A percentile compares a stretch with the other conserved stretches of the same genome.
These are phyloP conservation scores for Austrolebias charrua DNA, from an alignment of 2,797 vertebrate species.

Conservation along the genomic window DNA sequence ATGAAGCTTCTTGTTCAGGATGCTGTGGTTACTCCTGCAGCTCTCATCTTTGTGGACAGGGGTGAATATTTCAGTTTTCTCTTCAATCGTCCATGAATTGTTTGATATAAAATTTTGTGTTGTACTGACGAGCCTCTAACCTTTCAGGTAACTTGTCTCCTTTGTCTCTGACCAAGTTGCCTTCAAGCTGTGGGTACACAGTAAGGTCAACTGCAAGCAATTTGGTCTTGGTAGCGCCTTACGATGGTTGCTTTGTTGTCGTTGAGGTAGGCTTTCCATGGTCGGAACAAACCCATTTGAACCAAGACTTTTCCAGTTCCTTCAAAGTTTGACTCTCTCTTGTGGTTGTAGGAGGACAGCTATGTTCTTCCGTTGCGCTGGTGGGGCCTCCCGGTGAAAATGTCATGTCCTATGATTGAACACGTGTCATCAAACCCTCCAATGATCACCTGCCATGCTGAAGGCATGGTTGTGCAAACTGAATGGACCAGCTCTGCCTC, in stretches of 20 bases:
- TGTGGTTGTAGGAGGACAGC: slow-evolving; percentile 60
- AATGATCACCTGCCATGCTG: slow-evolving; percentile 70
- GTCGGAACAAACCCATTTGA: no score
- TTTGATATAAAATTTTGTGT: background rate
- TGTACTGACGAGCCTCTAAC: background rate
- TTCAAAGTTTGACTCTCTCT: no score
- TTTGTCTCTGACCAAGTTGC: slow-evolving; percentile 72
- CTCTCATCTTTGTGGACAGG: slow-evolving; percentile 71
- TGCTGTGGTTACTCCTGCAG: slow-evolving; percentile 32
- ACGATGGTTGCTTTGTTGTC: slow-evolving; percentile 75
- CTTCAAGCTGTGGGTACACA: slow-evolving; percentile 74
- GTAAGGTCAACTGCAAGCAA: slow-evolving; percentile 50
- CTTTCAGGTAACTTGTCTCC: slow-evolving; percentile 52
- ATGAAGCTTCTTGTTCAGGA: slow-evolving; percentile 73
- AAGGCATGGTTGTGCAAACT: slow-evolving; percentile 74
- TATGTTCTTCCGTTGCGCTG: slow-evolving; percentile 74
- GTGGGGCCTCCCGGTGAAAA: slow-evolving; percentile 70
- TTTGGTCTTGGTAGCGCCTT: slow-evolving; percentile 68
- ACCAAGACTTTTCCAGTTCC: no score
- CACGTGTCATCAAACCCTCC: slow-evolving; percentile 52
- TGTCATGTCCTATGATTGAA: slow-evolving; percentile 70
- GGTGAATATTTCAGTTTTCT: slow-evolving; percentile 44
- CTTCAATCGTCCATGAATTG: background rate
- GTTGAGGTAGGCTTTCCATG: slow-evolving; percentile 59
- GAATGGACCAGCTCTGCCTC: slow-evolving; percentile 32